phyloP scores from a whole-genome alignment of 1,140 invertebrate species.

The Danaus plexippus region DNA sequence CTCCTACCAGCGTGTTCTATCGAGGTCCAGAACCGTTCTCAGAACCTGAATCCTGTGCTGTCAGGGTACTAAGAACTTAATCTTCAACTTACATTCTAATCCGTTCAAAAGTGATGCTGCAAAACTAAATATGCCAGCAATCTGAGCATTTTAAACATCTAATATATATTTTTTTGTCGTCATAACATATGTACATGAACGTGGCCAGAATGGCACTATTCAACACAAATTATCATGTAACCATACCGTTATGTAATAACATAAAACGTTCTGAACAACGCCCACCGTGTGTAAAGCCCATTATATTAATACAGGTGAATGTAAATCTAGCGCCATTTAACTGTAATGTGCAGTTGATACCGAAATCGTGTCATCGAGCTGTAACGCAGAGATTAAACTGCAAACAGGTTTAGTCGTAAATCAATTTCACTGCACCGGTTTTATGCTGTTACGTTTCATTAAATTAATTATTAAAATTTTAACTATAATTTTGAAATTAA shows the following conservation, averaged over 20 bases:
- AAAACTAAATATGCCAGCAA: no score
- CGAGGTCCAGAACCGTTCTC: constrained; percentile 30
- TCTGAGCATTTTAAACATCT: no score
- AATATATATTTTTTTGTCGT: no score
- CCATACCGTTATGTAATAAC: no score
- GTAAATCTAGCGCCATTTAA: constrained; percentile 39
- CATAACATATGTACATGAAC: no score
- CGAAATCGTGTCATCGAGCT: constrained; percentile 53
- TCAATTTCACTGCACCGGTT: constrained; percentile 52
- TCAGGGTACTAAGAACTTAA: constrained; percentile 18
- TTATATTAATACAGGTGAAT: constrained; percentile 26
- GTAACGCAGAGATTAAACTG: constrained; percentile 54
- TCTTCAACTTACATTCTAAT: no score
- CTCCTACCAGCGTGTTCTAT: constrained; percentile 26
- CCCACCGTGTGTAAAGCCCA: constrained; percentile 5
- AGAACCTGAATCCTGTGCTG: constrained; percentile 31
- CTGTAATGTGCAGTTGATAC: constrained; percentile 52
- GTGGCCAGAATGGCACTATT: no score
- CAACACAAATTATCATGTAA: no score
- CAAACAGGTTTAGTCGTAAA: constrained; percentile 62
- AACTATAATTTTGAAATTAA: constrained; percentile 17
- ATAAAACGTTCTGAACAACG: no score
- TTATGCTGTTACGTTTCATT: constrained; percentile 48
- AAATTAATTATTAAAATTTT: constrained; percentile 37
- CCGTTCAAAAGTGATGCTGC: no score